Conservation (phyloP, 2,888 invertebrate species). For the Drosophila birchii region DNA sequence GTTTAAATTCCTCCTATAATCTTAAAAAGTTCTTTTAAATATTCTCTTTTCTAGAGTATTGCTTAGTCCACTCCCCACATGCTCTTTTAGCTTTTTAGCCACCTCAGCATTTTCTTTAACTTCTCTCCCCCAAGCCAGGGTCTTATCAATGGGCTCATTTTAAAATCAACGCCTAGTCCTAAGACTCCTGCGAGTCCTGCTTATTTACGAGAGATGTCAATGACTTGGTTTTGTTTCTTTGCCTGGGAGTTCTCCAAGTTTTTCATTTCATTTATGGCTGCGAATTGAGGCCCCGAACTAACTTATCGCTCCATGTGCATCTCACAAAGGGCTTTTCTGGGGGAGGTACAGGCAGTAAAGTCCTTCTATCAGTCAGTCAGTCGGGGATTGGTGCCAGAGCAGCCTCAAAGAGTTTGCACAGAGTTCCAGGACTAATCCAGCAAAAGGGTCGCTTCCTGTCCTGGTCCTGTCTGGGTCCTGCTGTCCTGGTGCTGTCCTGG, state of each 20-base stretch:
- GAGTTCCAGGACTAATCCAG: conserved; percentile 31
- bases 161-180: conserved; percentile 71
- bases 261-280: conserved; percentile 75
- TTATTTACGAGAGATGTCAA: conserved; percentile 67
- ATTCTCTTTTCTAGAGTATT: not conserved
- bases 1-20: too few relatives aligned
- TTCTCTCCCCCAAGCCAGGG: conserved; percentile 23
- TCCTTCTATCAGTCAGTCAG: conserved; percentile 28
- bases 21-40: not conserved
- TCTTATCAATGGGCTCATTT: conserved; percentile 73
- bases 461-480: not conserved
- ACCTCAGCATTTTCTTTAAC: conserved; percentile 69
- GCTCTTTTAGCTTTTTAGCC: conserved; percentile 43
- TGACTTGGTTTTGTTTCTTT: conserved; percentile 35
- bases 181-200: conserved; percentile 43
- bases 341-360: conserved; percentile 23
- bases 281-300: conserved; percentile 51
- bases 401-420: conserved; percentile 45
- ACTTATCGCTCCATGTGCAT: conserved; percentile 67
- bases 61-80: not conserved
- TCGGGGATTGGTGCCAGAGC: conserved; percentile 1
- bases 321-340: conserved; percentile 33
- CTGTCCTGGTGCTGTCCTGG: conserved; percentile 1
- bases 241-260: conserved; percentile 50
- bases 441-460: conserved; percentile 2